Evolutionary conservation across 2,797 vertebrate species (phyloP).

Genomic region (Acridotheres tristis): DNA sequence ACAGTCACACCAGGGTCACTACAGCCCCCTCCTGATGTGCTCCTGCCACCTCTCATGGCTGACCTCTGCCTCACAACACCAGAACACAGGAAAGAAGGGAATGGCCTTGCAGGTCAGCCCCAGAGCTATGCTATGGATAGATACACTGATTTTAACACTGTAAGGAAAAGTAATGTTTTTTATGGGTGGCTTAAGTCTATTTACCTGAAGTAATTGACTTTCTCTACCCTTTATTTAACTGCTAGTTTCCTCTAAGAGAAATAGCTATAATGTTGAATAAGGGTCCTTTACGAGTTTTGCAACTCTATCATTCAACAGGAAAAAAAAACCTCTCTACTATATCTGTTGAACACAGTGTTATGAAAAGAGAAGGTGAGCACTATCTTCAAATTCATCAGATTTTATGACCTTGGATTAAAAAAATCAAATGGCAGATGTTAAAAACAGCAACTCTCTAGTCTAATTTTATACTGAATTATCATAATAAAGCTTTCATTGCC

Average conservation of each 20-base stretch:
- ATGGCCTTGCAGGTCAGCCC: background rate
- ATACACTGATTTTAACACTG: background rate
- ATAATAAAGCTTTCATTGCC: background rate
- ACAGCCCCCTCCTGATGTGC: background rate
- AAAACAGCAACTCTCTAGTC: background rate
- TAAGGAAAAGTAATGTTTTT: background rate
- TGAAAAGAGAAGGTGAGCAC: background rate
- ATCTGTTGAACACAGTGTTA: background rate
- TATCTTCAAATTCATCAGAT: background rate
- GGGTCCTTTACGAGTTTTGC: background rate
- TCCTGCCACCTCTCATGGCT: background rate
- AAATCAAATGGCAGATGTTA: background rate
- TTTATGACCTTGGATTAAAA: background rate
- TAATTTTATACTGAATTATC: background rate
- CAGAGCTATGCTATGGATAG: background rate
- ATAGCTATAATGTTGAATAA: background rate
- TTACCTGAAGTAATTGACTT: background rate
- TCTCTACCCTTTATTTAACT: background rate
- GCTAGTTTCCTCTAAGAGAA: background rate
- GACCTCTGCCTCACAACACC: background rate
- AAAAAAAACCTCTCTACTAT: background rate
- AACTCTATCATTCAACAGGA: background rate
- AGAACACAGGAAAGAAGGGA: background rate
- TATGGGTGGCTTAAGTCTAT: background rate
- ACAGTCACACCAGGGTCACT: accelerated